A percentile compares a stretch with the other conserved stretches of the same genome.
Conservation (phyloP, 2,888 invertebrate genomes). For the Onchidella celtica region DNA sequence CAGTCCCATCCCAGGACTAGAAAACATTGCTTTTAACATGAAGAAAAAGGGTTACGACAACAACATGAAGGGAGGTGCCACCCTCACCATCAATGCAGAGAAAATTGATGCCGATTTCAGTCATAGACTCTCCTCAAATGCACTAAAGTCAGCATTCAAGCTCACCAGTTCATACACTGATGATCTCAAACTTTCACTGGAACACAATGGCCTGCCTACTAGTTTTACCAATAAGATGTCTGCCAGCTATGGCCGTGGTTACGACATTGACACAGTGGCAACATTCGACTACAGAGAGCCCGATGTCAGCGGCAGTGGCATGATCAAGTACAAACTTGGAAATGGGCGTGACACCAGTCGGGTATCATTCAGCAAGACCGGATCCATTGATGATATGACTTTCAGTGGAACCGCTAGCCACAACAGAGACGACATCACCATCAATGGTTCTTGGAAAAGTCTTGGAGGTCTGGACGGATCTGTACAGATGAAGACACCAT, state of each 20-base stretch:
- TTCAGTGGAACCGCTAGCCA: constrained; percentile 1
- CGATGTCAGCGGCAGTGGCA: constrained; percentile 26
- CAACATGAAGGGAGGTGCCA: constrained; percentile 32
- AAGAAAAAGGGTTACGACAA: constrained; percentile 34
- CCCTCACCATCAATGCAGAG: constrained; percentile 14
- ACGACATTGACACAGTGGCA: constrained; percentile 23
- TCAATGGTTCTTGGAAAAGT: constrained; percentile 21
- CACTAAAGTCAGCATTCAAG: constrained; percentile 19
- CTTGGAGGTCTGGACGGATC: constrained; percentile 2
- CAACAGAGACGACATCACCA: constrained; percentile 19
- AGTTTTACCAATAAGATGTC: constrained; percentile 20
- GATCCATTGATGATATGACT: constrained; percentile 12
- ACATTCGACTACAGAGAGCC: background rate
- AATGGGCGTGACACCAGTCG: background rate
- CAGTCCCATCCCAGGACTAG: constrained; percentile 40
- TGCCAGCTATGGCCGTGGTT: constrained; percentile 36
- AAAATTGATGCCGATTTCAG: constrained; percentile 27
- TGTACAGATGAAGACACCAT: constrained; percentile 26
- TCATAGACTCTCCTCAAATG: constrained; percentile 14
- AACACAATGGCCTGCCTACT: constrained; percentile 6
- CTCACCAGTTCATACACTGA: constrained; percentile 40
- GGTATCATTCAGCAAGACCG: constrained; percentile 7
- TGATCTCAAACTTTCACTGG: constrained; percentile 21
- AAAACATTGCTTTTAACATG: constrained; percentile 36
- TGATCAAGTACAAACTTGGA: constrained; percentile 42